These are phyloP conservation scores for Dascyllus trimaculatus DNA, from an alignment of 2,113 vertebrate species.

Conservation along the genomic window DNA sequence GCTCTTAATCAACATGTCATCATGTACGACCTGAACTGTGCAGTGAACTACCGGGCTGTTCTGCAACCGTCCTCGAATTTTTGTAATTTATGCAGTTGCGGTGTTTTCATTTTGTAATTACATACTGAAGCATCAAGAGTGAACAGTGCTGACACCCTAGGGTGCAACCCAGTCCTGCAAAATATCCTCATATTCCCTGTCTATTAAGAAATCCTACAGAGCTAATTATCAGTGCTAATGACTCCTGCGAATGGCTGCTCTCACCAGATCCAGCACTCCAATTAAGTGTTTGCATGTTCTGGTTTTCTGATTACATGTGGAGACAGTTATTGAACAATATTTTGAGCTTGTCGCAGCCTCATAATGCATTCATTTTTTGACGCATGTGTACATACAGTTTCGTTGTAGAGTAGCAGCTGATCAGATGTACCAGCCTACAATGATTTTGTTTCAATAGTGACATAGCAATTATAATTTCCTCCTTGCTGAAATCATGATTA, in stretches of 20 bases:
- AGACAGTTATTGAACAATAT: neutral
- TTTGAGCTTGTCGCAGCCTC: slow-evolving; percentile 3
- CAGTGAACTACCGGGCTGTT: slow-evolving; percentile 11
- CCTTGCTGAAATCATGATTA: neutral
- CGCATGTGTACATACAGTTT: neutral
- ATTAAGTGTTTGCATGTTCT: slow-evolving; percentile 21
- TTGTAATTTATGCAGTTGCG: slow-evolving; percentile 29
- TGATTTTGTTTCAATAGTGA: neutral
- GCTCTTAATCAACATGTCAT: slow-evolving; percentile 39
- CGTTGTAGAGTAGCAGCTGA: neutral
- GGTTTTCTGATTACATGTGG: slow-evolving; percentile 3
- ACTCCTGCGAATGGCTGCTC: slow-evolving; percentile 26
- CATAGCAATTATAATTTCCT: neutral
- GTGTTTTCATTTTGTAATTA: slow-evolving; percentile 48
- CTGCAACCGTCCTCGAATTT: slow-evolving; percentile 19
- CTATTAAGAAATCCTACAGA: slow-evolving; percentile 47
- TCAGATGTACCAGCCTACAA: neutral
- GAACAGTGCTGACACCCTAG: slow-evolving; percentile 45
- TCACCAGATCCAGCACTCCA: slow-evolving; percentile 8
- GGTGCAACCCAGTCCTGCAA: slow-evolving; percentile 35
- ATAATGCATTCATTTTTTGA: neutral
- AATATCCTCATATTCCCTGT: slow-evolving; percentile 43
- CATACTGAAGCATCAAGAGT: slow-evolving; percentile 32
- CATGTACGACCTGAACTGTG: slow-evolving; percentile 31
- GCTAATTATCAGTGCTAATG: slow-evolving; percentile 56